These are phyloP conservation scores for Coenonympha arcania DNA, from an alignment of 2,888 invertebrate genomes.

Conservation along the genomic window DNA sequence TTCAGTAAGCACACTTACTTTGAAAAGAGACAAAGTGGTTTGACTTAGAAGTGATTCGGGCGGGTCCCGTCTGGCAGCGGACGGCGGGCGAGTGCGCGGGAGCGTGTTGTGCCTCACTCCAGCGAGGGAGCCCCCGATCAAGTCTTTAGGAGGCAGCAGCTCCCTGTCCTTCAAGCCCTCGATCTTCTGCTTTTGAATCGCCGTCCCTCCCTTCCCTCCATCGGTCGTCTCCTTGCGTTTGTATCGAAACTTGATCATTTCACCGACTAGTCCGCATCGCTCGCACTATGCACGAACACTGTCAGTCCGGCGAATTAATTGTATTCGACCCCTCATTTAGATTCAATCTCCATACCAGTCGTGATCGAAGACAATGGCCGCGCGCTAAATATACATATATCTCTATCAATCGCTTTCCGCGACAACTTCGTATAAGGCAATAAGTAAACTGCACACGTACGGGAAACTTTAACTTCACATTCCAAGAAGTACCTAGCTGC, in stretches of 20 bases:
- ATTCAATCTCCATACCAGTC: constrained; percentile 48
- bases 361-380: constrained; percentile 55
- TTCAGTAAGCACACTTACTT: constrained; percentile 51
- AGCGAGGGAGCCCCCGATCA: constrained; percentile 55
- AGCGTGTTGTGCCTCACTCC: constrained; percentile 65
- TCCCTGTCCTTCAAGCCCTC: constrained; percentile 62
- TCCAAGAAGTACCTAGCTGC: constrained; percentile 34
- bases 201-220: constrained; percentile 46
- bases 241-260: constrained; percentile 79
- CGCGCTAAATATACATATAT: constrained; percentile 56
- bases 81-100: constrained; percentile 56
- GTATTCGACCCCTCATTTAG: constrained; percentile 35
- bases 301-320: constrained; percentile 36
- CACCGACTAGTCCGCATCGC: constrained; percentile 54
- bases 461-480: constrained; percentile 57
- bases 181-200: constrained; percentile 67
- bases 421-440: constrained; percentile 53
- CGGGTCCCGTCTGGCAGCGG: constrained; percentile 45
- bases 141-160: constrained; percentile 64
- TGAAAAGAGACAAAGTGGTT: constrained; percentile 58
- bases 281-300: constrained; percentile 35
- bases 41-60: constrained; percentile 46
- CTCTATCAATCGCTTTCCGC: constrained; percentile 40
- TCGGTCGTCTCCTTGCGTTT: constrained; percentile 74
- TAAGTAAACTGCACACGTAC: constrained; percentile 65